These are phyloP conservation scores for Cotesia chilonis DNA, from an alignment of 1,140 invertebrate genomes.

Conservation along the genomic window DNA sequence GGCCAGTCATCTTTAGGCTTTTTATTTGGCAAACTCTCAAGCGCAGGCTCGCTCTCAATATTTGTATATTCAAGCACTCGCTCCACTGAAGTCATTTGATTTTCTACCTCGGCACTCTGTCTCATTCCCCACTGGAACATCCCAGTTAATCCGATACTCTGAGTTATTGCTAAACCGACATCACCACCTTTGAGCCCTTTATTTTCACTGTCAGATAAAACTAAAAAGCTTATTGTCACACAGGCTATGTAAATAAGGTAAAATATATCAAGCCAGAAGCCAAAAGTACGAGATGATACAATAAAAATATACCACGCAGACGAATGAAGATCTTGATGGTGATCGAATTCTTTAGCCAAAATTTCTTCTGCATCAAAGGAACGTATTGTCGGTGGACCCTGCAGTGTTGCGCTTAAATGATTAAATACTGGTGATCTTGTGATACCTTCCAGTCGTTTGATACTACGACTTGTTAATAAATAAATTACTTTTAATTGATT, in stretches of 20 bases:
- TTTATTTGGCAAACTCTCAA: constrained; percentile 71
- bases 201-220: constrained; percentile 37
- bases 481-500: constrained; percentile 76
- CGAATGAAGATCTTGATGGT: constrained; percentile 46
- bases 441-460: constrained; percentile 77
- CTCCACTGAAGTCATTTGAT: constrained; percentile 91
- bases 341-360: constrained; percentile 78
- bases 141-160: constrained; percentile 83
- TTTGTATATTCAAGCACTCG: constrained; percentile 80
- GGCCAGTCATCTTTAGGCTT: constrained; percentile 79
- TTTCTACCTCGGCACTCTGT: constrained; percentile 85
- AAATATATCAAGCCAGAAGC: constrained; percentile 75
- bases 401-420: constrained; percentile 72
- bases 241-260: constrained; percentile 74
- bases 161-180: constrained; percentile 84
- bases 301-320: constrained; percentile 64
- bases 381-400: constrained; percentile 78
- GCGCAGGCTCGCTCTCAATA: constrained; percentile 72
- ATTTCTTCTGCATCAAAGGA: constrained; percentile 78
- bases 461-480: constrained; percentile 72
- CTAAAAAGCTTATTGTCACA: constrained; percentile 63
- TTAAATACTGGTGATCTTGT: constrained; percentile 76
- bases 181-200: constrained; percentile 56
- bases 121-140: constrained; percentile 88
- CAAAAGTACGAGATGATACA: constrained; percentile 75